Conservation (phyloP, 2,113 vertebrate genomes). For the Gnathonemus echidnorhynchus region DNA sequence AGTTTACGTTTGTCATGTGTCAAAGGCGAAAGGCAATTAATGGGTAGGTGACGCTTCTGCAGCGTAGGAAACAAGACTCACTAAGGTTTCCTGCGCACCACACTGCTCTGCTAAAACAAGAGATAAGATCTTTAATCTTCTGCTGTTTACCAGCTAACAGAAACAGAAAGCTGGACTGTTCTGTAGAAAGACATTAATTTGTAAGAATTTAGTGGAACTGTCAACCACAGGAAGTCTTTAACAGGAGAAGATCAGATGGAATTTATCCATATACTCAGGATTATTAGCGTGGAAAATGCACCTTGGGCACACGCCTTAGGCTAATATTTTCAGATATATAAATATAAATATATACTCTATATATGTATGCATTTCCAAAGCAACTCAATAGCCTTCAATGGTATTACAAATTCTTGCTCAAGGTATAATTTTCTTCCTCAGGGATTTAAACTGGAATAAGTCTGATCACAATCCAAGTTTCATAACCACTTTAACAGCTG, state of each 20-base stretch:
- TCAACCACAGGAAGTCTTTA: background rate
- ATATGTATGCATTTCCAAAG: background rate
- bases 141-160: constrained; percentile 1
- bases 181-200: constrained; percentile 3
- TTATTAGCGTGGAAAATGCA: background rate
- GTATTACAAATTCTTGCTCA: background rate
- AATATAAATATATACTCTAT: background rate
- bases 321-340: background rate
- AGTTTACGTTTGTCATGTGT: background rate
- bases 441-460: background rate
- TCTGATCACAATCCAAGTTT: background rate
- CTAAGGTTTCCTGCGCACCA: background rate
- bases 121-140: constrained; percentile 11
- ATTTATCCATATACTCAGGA: background rate
- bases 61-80: background rate
- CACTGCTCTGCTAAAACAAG: background rate
- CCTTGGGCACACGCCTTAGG: background rate
- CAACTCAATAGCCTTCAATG: background rate
- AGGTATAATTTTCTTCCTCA: background rate
- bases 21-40: background rate
- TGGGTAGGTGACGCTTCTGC: background rate
- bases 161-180: background rate
- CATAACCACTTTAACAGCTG: background rate
- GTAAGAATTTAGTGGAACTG: background rate
- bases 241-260: background rate